These are phyloP conservation scores for Phaonia tiefii DNA, from an alignment of 2,888 invertebrate genomes.

Conservation along the genomic window DNA sequence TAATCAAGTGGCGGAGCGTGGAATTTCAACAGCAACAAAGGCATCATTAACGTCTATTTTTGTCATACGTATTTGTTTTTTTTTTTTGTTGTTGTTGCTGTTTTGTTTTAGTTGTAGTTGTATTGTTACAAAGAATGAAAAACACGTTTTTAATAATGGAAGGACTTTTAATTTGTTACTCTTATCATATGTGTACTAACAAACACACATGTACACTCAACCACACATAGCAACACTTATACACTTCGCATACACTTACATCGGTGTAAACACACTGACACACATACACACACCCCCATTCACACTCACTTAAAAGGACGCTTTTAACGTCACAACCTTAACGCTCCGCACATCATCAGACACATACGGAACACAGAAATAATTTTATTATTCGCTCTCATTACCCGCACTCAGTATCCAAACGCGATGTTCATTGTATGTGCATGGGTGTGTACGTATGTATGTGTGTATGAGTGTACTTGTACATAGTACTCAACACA, in stretches of 20 bases:
- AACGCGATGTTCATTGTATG: too few relatives aligned
- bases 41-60: neutral
- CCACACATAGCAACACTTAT: constrained; percentile 6
- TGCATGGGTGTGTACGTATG: too few relatives aligned
- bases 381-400: constrained; percentile 51
- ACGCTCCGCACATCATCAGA: neutral
- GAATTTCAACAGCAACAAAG: too few relatives aligned
- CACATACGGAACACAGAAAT: constrained; percentile 32
- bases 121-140: constrained; percentile 35
- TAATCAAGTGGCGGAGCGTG: neutral
- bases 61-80: neutral
- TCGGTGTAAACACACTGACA: neutral
- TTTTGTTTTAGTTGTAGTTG: too few relatives aligned
- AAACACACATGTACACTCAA: neutral
- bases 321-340: neutral
- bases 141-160: constrained; percentile 53
- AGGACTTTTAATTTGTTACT: constrained; percentile 58
- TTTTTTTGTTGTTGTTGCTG: too few relatives aligned
- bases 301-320: neutral
- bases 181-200: constrained; percentile 15
- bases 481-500: too few relatives aligned
- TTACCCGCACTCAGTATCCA: constrained; percentile 26
- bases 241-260: neutral
- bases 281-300: neutral
- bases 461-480: too few relatives aligned